These are phyloP conservation scores for Ondatra zibethicus DNA, from an alignment of 2,113 vertebrate genomes.

Conservation along the genomic window DNA sequence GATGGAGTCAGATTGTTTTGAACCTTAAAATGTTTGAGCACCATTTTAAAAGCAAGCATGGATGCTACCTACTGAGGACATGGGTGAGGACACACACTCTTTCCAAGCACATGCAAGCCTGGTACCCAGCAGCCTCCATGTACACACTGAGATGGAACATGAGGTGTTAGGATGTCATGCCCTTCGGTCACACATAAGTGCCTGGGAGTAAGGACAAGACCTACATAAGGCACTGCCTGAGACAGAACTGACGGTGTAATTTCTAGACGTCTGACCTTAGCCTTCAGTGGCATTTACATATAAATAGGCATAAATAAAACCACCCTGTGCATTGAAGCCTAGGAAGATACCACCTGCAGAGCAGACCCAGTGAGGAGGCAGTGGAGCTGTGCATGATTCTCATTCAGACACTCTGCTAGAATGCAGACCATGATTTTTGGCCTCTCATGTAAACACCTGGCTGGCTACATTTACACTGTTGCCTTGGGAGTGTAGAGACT, in stretches of 20 bases:
- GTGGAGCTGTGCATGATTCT: slow-evolving; percentile 45
- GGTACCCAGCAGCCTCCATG: neutral
- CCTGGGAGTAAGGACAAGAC: neutral
- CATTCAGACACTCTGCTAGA: neutral
- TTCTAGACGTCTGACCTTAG: slow-evolving; percentile 64
- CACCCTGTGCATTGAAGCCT: slow-evolving; percentile 53
- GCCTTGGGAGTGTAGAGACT: slow-evolving; percentile 59
- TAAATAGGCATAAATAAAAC: slow-evolving; percentile 85
- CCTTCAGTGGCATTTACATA: slow-evolving; percentile 79
- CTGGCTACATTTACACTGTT: slow-evolving; percentile 62
- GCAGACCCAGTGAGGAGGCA: neutral
- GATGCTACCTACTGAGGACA: neutral
- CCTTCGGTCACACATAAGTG: neutral
- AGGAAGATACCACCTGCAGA: slow-evolving; percentile 50
- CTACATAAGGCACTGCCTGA: neutral
- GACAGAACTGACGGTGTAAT: slow-evolving; percentile 69
- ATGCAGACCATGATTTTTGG: slow-evolving; percentile 73
- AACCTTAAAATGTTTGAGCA: neutral
- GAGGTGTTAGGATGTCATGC: neutral
- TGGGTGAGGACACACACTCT: neutral
- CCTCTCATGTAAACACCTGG: neutral
- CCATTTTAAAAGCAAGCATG: rapidly evolving
- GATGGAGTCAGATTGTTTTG: neutral
- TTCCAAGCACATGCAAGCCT: rapidly evolving
- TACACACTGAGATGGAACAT: neutral